phyloP scores from a whole-genome alignment of 2,113 vertebrate species.

The Zosterops japonicus region DNA sequence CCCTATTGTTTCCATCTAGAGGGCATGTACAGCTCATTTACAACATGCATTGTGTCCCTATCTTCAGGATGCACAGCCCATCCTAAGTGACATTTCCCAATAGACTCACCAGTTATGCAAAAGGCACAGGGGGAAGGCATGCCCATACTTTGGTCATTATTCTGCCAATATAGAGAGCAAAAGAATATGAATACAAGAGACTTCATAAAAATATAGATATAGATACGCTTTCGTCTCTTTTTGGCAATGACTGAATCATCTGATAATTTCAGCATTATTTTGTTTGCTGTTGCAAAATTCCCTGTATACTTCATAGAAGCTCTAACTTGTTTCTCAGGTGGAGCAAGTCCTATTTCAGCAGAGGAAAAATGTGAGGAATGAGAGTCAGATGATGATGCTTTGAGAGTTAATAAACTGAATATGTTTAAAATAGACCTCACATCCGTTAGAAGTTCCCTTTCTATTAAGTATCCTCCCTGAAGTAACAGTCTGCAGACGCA shows the following conservation, averaged over 20 bases:
- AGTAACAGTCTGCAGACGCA: not conserved
- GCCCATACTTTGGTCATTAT: not conserved
- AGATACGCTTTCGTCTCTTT: not conserved
- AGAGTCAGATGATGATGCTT: not conserved
- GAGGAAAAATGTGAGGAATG: not conserved
- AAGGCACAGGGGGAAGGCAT: not conserved
- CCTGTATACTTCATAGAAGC: not conserved
- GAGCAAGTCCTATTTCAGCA: not conserved
- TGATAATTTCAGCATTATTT: not conserved
- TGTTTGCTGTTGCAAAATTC: not conserved
- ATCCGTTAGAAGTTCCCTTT: constrained; percentile 1
- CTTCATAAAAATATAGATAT: not conserved
- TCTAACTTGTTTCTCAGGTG: not conserved
- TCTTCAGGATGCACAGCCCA: constrained; percentile 58
- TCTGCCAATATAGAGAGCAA: not conserved
- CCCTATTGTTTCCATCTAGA: constrained; percentile 57
- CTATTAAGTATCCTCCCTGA: constrained; percentile 5
- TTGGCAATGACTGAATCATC: not conserved
- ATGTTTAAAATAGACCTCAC: not conserved
- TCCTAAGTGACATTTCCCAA: constrained; percentile 68
- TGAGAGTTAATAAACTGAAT: not conserved
- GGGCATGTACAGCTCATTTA: constrained; percentile 79
- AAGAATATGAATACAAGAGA: not conserved
- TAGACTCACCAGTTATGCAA: not conserved
- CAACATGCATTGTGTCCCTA: constrained; percentile 51